These are phyloP conservation scores for Manacus vitellinus DNA, from an alignment of 2,113 vertebrate species.

Conservation along the genomic window DNA sequence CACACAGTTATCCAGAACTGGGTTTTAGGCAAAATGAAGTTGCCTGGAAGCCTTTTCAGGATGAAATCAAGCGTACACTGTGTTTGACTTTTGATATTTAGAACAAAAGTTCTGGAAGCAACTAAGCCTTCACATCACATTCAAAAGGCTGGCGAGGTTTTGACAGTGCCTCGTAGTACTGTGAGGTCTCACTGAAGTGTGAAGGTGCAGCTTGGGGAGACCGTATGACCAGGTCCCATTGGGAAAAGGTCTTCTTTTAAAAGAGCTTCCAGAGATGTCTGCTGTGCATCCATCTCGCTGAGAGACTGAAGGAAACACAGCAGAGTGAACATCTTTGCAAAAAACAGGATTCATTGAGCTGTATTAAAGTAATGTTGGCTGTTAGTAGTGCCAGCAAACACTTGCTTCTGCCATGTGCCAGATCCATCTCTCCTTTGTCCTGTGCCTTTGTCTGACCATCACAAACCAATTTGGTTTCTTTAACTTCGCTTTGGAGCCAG, in stretches of 20 bases:
- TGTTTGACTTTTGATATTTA: neutral
- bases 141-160: neutral
- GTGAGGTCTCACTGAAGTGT: neutral
- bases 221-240: neutral
- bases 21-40: neutral
- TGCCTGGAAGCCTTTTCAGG: neutral
- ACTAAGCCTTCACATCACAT: neutral
- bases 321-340: neutral
- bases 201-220: neutral
- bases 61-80: neutral
- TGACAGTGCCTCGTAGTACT: neutral
- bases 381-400: neutral
- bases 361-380: neutral
- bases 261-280: neutral
- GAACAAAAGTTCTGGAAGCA: neutral
- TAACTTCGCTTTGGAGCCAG: conserved; percentile 11
- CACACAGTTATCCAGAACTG: neutral
- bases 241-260: neutral
- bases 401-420: neutral
- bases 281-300: neutral
- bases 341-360: neutral
- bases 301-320: neutral
- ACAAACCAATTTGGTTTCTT: neutral
- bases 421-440: neutral
- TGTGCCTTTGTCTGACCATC: neutral